Percentiles rank a stretch among this genome's conserved stretches.
These are phyloP conservation scores for Saiga tatarica DNA, from an alignment of 2,113 vertebrate species.

Conservation along the genomic window DNA sequence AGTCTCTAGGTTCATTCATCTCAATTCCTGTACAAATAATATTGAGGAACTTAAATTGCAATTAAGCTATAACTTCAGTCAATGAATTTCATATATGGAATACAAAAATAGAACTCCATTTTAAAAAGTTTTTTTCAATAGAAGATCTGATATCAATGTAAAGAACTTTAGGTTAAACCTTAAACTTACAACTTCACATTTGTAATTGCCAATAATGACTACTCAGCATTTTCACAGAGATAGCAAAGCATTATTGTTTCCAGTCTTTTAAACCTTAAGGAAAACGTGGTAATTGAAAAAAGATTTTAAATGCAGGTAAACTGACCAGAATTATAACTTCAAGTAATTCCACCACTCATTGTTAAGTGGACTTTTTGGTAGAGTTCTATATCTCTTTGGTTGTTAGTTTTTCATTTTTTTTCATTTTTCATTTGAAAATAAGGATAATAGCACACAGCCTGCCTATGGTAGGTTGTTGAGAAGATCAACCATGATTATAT, in stretches of 20 bases:
- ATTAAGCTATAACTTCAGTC: slow-evolving; percentile 11
- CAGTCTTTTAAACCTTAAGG: neutral
- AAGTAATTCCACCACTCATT: neutral
- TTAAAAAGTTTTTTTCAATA: slow-evolving; percentile 1
- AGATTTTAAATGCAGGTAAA: neutral
- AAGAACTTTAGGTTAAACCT: neutral
- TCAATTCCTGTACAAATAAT: neutral
- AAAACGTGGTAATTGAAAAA: neutral
- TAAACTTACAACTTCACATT: neutral
- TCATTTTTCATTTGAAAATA: slow-evolving; percentile 21
- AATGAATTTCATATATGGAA: neutral
- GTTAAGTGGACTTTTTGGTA: neutral
- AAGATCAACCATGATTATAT: neutral
- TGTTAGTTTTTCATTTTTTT: neutral
- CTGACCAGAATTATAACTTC: neutral
- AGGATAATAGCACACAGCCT: neutral
- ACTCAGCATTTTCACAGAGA: slow-evolving; percentile 1
- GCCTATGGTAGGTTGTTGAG: neutral
- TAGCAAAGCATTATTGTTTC: neutral
- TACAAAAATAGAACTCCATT: slow-evolving; percentile 15
- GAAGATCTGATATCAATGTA: neutral
- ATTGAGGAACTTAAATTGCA: slow-evolving; percentile 7
- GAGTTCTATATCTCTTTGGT: slow-evolving; percentile 2
- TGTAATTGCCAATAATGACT: neutral
- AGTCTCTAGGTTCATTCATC: neutral